phyloP scores from a whole-genome alignment of 2,113 vertebrate species.

The Cromileptes altivelis region DNA sequence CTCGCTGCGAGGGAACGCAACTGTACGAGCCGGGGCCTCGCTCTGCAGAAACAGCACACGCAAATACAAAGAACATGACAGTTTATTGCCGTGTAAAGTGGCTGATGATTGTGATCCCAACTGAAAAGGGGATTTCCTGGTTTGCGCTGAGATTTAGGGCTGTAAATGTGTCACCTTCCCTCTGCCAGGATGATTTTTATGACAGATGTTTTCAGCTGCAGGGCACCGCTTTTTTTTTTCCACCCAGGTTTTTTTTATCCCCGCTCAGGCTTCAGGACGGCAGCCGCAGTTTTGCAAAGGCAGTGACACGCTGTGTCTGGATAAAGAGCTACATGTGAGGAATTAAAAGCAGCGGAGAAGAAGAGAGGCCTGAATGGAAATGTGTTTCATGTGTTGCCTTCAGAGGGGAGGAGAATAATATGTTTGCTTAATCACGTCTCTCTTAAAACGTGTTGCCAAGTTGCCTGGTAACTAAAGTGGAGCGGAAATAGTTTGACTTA shows the following conservation, averaged over 20 bases:
- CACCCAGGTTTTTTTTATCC: conserved; percentile 10
- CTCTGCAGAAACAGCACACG: not conserved
- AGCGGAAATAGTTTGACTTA: conserved; percentile 28
- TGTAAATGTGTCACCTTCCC: conserved; percentile 23
- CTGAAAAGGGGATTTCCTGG: conserved; percentile 40
- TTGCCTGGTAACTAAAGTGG: conserved; percentile 61
- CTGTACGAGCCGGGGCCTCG: conserved; percentile 17
- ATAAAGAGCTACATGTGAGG: conserved; percentile 22
- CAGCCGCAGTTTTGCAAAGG: conserved; percentile 21
- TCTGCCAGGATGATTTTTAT: conserved; percentile 20
- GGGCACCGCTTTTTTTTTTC: conserved; percentile 27
- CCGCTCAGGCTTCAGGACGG: not conserved
- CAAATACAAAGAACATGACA: conserved; percentile 26
- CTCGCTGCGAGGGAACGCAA: conserved; percentile 39
- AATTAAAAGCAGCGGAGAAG: conserved; percentile 6
- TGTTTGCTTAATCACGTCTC: conserved; percentile 41
- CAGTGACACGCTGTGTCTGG: conserved; percentile 34
- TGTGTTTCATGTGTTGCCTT: conserved; percentile 24
- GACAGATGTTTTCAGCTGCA: conserved; percentile 31
- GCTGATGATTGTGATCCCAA: conserved; percentile 45
- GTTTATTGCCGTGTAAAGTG: conserved; percentile 24
- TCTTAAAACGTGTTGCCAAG: conserved; percentile 41
- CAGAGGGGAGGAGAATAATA: conserved; percentile 27
- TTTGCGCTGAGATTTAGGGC: conserved; percentile 23
- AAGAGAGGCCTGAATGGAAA: conserved; percentile 8